Evolutionary conservation across 2,113 vertebrate genomes (phyloP), one percentile per base, ranked within the genome.

Genomic region (Vimba vimba): DNA sequence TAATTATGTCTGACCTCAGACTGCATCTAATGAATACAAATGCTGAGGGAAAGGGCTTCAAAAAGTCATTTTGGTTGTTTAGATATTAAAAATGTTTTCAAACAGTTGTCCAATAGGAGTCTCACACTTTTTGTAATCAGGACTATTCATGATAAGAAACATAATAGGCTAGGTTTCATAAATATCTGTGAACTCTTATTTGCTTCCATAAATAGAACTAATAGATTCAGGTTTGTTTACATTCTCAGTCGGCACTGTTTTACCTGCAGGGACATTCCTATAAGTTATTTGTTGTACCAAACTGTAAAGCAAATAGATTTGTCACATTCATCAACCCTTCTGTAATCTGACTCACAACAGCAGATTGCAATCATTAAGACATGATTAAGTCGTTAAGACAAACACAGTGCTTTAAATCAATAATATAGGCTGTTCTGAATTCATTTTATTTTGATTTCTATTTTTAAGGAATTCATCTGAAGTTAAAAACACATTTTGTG

Each of bases 171-270:
- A n/a, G 15, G 21, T 4, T 57, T 45, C 30, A 64, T 80, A 45
- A 52, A 80, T 21, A 52, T 87, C 52, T 66, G 52, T 87, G 27
- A 36, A 23, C 25, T 82, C 43, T 79, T 85, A 43, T 79, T 59
- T 17, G 27, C 60, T 64, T 17, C 62, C 9, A 45, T 71, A 68
- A 87, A 85, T 79, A 83, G 80, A 84, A 84, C 36, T 69, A 78
- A 84, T 84, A 47, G 12, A 68, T 83, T 79, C 62, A 79, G 66
- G 80, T 87, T 86, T 69, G 75, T 84, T 80, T 86, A 66, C 79
- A 88, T 87, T 90, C 87, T 79, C 60, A 80, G 83, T 73, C 55
- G 78, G 27, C 27, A 19, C 45, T 74, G 69, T 83, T 74, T 86
- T 59, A 57, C 68, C 84, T 87, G 15, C 8, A 66, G 86, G 86